Evolutionary conservation across 1,140 invertebrate genomes (phyloP).

Genomic region (Trissolcus basalis): DNA sequence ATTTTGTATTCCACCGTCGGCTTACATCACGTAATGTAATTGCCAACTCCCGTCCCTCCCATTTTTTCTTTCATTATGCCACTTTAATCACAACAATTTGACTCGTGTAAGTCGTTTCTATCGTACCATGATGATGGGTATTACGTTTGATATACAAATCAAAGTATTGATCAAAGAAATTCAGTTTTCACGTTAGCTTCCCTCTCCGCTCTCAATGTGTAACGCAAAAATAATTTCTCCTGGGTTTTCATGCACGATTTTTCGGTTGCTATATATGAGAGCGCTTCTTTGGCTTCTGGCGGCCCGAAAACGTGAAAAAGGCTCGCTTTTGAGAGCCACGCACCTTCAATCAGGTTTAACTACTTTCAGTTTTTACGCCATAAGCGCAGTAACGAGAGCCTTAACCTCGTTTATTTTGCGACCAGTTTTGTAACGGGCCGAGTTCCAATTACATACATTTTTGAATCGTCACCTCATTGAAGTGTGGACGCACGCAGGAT

Average conservation of each 20-base stretch:
- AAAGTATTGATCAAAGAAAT: too few species aligned
- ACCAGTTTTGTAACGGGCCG: conserved; percentile 43
- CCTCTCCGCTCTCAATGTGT: too few species aligned
- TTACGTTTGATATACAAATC: conserved; percentile 10
- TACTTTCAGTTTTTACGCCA: conserved; percentile 49
- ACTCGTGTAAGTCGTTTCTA: conserved; percentile 20
- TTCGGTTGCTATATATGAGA: conserved; percentile 11
- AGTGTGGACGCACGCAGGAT: conserved; percentile 20
- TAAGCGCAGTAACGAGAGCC: conserved; percentile 27
- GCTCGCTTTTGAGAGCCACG: conserved; percentile 1
- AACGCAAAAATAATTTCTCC: too few species aligned
- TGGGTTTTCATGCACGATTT: not conserved
- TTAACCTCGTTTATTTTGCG: conserved; percentile 51
- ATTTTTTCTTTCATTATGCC: conserved; percentile 29
- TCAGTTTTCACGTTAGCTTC: too few species aligned
- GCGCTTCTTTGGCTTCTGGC: conserved; percentile 15
- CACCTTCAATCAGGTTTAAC: conserved; percentile 44
- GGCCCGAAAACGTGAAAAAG: conserved; percentile 31
- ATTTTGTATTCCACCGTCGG: conserved; percentile 41
- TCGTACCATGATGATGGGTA: conserved; percentile 20
- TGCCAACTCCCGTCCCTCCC: conserved; percentile 11
- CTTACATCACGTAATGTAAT: conserved; percentile 45
- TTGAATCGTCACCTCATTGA: conserved; percentile 31
- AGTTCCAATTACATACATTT: conserved; percentile 46
- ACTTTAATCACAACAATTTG: conserved; percentile 43